These are phyloP conservation scores for Palloptera scutellata DNA, from an alignment of 2,888 invertebrate species.

Conservation along the genomic window DNA sequence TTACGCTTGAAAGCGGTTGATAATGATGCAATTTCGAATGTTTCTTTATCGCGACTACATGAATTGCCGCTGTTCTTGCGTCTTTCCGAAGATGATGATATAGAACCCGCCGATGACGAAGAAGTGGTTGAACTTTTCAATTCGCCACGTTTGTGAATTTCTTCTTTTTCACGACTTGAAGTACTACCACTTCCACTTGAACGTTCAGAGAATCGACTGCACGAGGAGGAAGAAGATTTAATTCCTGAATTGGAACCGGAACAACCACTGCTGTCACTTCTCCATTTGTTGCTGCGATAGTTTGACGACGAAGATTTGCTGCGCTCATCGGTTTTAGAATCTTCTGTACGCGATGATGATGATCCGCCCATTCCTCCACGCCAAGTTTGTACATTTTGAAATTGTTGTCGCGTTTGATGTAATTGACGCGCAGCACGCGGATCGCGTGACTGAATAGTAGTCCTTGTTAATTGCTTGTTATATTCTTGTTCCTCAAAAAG, in stretches of 20 bases:
- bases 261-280: constrained; percentile 39
- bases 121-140: constrained; percentile 53
- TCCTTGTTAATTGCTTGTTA: constrained; percentile 64
- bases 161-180: constrained; percentile 40
- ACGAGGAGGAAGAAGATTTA: constrained; percentile 53
- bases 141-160: constrained; percentile 53
- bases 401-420: constrained; percentile 46
- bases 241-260: constrained; percentile 46
- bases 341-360: constrained; percentile 24
- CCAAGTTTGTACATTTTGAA: neutral
- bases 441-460: constrained; percentile 55
- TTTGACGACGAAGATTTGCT: constrained; percentile 14
- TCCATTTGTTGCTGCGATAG: constrained; percentile 36
- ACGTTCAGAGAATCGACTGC: constrained; percentile 33
- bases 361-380: constrained; percentile 25
- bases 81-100: constrained; percentile 37
- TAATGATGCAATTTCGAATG: constrained; percentile 44
- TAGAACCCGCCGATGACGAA: constrained; percentile 49
- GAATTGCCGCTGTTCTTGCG: constrained; percentile 40
- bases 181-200: constrained; percentile 44
- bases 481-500: constrained; percentile 78
- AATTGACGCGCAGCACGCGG: constrained; percentile 64
- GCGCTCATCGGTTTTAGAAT: neutral
- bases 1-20: constrained; percentile 47
- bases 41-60: constrained; percentile 41